Evolutionary conservation across 2,113 vertebrate species (phyloP).

Genomic region (Gila orcuttii): DNA sequence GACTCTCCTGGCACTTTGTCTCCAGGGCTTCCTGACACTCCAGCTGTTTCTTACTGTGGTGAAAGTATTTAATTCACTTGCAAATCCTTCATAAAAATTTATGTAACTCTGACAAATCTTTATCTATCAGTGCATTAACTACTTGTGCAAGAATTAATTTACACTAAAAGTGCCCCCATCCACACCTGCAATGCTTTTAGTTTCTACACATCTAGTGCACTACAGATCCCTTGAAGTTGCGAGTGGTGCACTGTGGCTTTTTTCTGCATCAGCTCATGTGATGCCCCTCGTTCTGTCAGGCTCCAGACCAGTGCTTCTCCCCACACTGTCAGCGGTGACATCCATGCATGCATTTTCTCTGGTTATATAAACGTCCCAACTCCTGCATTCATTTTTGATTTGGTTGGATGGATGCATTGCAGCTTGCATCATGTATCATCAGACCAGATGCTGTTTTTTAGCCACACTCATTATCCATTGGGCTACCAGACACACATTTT

Average conservation of each 20-base stretch:
- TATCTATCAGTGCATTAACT: background rate
- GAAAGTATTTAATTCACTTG: background rate
- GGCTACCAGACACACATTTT: background rate
- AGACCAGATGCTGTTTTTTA: conserved; percentile 34
- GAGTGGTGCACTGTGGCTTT: conserved; percentile 13
- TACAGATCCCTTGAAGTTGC: conserved; percentile 17
- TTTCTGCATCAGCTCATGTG: conserved; percentile 28
- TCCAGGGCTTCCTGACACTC: conserved; percentile 11
- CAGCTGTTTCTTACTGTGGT: conserved; percentile 17
- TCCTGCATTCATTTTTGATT: conserved; percentile 48
- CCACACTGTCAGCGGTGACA: conserved; percentile 30
- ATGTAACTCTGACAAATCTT: background rate
- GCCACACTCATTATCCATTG: conserved; percentile 11
- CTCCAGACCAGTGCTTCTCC: conserved; percentile 37
- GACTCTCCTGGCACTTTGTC: conserved; percentile 23
- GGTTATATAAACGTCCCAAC: conserved; percentile 47
- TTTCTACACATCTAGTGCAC: background rate
- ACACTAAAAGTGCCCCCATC: conserved; percentile 1
- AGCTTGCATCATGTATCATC: conserved; percentile 36
- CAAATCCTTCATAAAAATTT: background rate
- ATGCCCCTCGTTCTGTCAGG: conserved; percentile 28
- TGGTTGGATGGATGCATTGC: conserved; percentile 36
- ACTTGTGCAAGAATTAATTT: background rate
- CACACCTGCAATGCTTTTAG: background rate
- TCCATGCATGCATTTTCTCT: conserved; percentile 40